Evolutionary conservation across 2,888 invertebrate genomes (phyloP), one percentile per base, ranked within the genome.

Genomic region (Crematogaster levior): DNA sequence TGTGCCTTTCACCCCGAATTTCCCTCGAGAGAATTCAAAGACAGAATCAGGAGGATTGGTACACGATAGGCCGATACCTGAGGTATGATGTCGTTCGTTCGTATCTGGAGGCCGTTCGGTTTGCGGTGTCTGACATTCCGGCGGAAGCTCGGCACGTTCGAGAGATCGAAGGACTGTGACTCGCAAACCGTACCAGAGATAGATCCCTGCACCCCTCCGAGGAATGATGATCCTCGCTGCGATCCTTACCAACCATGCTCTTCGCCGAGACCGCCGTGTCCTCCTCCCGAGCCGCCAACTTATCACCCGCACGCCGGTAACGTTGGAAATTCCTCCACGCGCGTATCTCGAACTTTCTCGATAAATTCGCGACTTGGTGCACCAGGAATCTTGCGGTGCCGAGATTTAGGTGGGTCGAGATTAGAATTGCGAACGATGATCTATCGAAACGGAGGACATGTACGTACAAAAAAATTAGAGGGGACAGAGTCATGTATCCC

Each of bases 381-480:
- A 60, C 61, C 21, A 15, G 37, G 61, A 73, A 37, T 53, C 15
- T 15, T 27, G 40, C 40, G 40, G n/a, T 12, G 7, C 18, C 15
- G n/a, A 51, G 40, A 46, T 73, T 73, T 61, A 73, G 21, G 43
- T 72, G 43, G n/a, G 15, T n/a, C 21, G 30, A 43, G n/a, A 73
- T 73, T 73, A 73, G 15, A 56, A 60, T 58, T 58, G 15, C 15
- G 5, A 58, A 46, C 30, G 27, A 60, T 60, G 21, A 46, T 43
- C 24, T 58, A 68, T 73, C 30, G 30, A 40, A 72, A 40, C 37
- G 70, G 15, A 12, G 21, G 34, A 15, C 12, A 7, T 27, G 10
- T n/a, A 4, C n/a, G n/a, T 15, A 40, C 0, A 7, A 3, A 43
- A 43, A 40, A n/a, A 6, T 1, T 15, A 15, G 15, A 40, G 3